These are phyloP conservation scores for Himalopsyche tibetana DNA, from an alignment of 2,888 invertebrate species.

Conservation along the genomic window DNA sequence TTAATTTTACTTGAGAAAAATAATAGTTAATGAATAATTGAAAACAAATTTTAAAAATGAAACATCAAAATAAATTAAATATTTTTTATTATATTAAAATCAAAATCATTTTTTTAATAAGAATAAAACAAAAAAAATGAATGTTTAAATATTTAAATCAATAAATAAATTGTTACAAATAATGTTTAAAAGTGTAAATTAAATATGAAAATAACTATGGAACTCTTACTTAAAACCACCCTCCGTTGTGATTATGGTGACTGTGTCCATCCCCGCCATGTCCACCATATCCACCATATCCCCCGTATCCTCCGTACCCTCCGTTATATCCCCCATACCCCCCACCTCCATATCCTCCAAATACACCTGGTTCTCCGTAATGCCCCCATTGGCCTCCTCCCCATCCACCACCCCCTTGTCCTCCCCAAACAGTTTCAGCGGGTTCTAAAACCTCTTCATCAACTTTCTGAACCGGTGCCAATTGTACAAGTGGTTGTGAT, in stretches of 20 bases:
- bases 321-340: conserved; percentile 39
- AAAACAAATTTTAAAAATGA: no score
- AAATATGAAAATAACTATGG: neutral
- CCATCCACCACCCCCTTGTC: conserved; percentile 45
- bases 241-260: conserved; percentile 14
- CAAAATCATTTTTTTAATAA: neutral
- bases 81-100: neutral
- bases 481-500: neutral
- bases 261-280: neutral
- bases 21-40: no score
- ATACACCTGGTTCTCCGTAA: conserved; percentile 44
- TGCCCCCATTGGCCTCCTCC: conserved; percentile 52
- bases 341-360: neutral
- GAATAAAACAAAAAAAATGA: neutral
- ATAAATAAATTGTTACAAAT: neutral
- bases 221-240: neutral
- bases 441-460: neutral
- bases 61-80: neutral
- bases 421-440: conserved; percentile 12
- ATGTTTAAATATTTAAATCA: neutral
- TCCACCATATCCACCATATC: conserved; percentile 53
- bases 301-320: conserved; percentile 45
- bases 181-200: neutral
- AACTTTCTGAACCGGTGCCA: neutral
- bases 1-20: no score